A percentile compares a stretch with the other conserved stretches of the same genome.
Evolutionary conservation across 2,113 vertebrate species (phyloP).

Genomic region (Ancistrus triradiatus): DNA sequence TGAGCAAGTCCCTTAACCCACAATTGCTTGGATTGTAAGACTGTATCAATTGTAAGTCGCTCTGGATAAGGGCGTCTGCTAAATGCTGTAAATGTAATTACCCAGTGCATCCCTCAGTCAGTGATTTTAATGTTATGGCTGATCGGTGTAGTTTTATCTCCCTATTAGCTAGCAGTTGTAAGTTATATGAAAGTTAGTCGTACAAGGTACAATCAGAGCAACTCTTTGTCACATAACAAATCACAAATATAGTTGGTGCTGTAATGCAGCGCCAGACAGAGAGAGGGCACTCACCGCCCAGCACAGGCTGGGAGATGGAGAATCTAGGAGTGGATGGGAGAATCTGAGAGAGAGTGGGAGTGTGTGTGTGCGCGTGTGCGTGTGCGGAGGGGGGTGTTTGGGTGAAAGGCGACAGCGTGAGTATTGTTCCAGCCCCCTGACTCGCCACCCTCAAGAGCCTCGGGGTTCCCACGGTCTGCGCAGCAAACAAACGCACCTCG

Average conservation of each 20-base stretch:
- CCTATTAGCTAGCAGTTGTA: too few species aligned
- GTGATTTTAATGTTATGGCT: too few species aligned
- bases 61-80: too few species aligned
- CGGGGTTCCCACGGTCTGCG: conserved; percentile 75
- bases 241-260: background rate
- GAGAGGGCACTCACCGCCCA: conserved; percentile 60
- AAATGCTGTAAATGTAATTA: too few species aligned
- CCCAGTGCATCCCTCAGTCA: too few species aligned
- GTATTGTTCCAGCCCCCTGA: conserved; percentile 72
- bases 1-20: too few species aligned
- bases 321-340: conserved; percentile 44
- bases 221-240: too few species aligned
- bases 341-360: conserved; percentile 48
- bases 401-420: conserved; percentile 71
- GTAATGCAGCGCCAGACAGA: conserved; percentile 44
- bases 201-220: too few species aligned
- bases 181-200: too few species aligned
- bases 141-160: too few species aligned
- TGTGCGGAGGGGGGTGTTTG: conserved; percentile 68
- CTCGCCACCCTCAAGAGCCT: conserved; percentile 73
- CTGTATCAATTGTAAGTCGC: too few species aligned
- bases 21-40: too few species aligned
- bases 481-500: conserved; percentile 70
- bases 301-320: conserved; percentile 46
- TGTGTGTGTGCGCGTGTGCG: conserved; percentile 55